These are phyloP conservation scores for Lithophane semibrunnea DNA, from an alignment of 2,888 invertebrate genomes.

Conservation along the genomic window DNA sequence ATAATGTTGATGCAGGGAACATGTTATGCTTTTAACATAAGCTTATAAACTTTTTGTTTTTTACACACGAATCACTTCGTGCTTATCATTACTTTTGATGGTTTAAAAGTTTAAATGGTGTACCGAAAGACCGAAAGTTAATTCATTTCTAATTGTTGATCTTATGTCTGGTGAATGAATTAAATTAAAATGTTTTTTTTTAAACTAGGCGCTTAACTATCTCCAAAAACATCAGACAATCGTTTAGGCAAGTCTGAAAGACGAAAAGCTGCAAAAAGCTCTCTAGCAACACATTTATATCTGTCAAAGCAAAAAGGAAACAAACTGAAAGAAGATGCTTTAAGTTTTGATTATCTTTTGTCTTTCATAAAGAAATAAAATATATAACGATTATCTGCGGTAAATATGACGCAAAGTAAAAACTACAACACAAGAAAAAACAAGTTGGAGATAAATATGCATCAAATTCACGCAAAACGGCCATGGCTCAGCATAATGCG, in stretches of 20 bases:
- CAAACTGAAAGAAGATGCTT: not conserved
- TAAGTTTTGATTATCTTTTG: not conserved
- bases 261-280: too few species aligned
- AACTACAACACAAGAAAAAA: too few species aligned
- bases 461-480: too few species aligned
- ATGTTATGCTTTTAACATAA: conserved; percentile 82
- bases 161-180: not conserved
- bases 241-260: not conserved
- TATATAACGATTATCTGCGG: too few species aligned
- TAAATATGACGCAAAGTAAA: too few species aligned
- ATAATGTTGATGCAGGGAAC: conserved; percentile 82
- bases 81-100: conserved; percentile 44
- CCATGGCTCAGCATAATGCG: too few species aligned
- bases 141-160: not conserved
- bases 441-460: too few species aligned
- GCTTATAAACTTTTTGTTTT: conserved; percentile 63
- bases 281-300: not conserved
- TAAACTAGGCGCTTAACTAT: not conserved
- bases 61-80: conserved; percentile 36
- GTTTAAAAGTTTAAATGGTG: conserved; percentile 33
- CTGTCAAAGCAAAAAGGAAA: not conserved
- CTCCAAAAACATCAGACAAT: not conserved
- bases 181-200: not conserved
- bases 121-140: not conserved
- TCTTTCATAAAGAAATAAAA: too few species aligned